Evolutionary conservation across 2,113 vertebrate genomes (phyloP).

Genomic region (Pluvialis apricaria): DNA sequence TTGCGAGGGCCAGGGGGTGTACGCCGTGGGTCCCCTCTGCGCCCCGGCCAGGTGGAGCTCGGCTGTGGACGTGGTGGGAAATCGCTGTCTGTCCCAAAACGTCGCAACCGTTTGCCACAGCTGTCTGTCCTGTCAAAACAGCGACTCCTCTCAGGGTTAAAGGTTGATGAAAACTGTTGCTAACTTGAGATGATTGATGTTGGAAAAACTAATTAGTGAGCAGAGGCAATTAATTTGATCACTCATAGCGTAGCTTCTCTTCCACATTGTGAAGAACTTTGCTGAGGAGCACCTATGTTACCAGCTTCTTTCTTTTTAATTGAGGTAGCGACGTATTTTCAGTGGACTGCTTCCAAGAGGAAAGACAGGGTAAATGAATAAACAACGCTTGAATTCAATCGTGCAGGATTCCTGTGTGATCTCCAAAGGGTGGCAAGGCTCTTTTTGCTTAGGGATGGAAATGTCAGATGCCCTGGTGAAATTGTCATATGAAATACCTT

Average conservation of each 20-base stretch:
- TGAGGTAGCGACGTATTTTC: not conserved
- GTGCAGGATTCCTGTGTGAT: not conserved
- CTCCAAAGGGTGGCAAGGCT: not conserved
- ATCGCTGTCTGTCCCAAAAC: slow-evolving; percentile 71
- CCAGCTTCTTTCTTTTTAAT: not conserved
- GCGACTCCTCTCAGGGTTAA: slow-evolving; percentile 51
- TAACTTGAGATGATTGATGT: slow-evolving; percentile 66
- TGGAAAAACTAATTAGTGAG: slow-evolving; percentile 72
- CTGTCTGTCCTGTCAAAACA: slow-evolving; percentile 75
- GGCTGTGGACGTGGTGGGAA: slow-evolving; percentile 52
- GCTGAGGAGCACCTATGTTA: slow-evolving; percentile 3
- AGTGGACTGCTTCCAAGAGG: not conserved
- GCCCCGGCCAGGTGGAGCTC: slow-evolving; percentile 1
- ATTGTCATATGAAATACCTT: not conserved
- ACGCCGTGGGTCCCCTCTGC: not conserved
- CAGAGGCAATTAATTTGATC: slow-evolving; percentile 51
- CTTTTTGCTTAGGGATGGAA: not conserved
- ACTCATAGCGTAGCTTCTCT: slow-evolving; percentile 39
- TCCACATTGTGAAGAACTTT: slow-evolving; percentile 6
- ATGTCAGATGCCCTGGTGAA: not conserved
- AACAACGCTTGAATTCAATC: not conserved
- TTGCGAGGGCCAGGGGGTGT: not conserved
- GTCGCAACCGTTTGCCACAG: slow-evolving; percentile 39
- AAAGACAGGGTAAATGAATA: not conserved
- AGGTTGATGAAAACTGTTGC: slow-evolving; percentile 70